phyloP scores from a whole-genome alignment of 2,888 invertebrate species.

The Cataglyphis cursor region DNA sequence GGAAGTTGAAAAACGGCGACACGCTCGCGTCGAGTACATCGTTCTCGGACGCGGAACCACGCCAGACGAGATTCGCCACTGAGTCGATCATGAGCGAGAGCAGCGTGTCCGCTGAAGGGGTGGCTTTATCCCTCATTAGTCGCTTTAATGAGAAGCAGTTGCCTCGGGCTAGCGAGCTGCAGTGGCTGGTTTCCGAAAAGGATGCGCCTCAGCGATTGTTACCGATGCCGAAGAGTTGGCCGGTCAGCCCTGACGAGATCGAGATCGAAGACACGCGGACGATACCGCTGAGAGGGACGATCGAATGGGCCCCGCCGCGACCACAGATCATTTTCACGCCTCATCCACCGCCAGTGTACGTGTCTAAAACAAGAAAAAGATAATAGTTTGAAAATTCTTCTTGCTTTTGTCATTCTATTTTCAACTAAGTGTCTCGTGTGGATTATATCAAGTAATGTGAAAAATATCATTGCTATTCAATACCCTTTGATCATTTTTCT shows the following conservation, averaged over 20 bases:
- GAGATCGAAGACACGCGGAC: constrained; percentile 86
- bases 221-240: constrained; percentile 92
- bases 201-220: constrained; percentile 92
- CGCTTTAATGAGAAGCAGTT: constrained; percentile 92
- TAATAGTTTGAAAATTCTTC: background rate
- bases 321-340: constrained; percentile 94
- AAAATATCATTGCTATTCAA: background rate
- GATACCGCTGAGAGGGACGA: constrained; percentile 91
- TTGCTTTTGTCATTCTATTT: too few species aligned
- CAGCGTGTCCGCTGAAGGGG: constrained; percentile 92
- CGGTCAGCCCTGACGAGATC: constrained; percentile 90
- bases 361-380: constrained; percentile 57
- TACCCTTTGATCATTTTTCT: constrained; percentile 59
- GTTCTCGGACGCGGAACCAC: constrained; percentile 88
- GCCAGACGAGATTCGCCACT: constrained; percentile 83
- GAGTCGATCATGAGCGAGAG: constrained; percentile 86
- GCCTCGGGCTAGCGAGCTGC: constrained; percentile 92
- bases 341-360: constrained; percentile 91
- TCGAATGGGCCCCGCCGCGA: constrained; percentile 95
- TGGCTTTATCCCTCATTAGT: constrained; percentile 92
- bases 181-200: constrained; percentile 93
- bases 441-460: too few species aligned
- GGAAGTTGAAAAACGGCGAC: constrained; percentile 84
- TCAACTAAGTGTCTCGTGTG: too few species aligned
- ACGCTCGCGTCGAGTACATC: constrained; percentile 90